A percentile compares a stretch with the other conserved stretches of the same genome.
Evolutionary conservation across 2,113 vertebrate species (phyloP).

Genomic region (Osmerus eperlanus): DNA sequence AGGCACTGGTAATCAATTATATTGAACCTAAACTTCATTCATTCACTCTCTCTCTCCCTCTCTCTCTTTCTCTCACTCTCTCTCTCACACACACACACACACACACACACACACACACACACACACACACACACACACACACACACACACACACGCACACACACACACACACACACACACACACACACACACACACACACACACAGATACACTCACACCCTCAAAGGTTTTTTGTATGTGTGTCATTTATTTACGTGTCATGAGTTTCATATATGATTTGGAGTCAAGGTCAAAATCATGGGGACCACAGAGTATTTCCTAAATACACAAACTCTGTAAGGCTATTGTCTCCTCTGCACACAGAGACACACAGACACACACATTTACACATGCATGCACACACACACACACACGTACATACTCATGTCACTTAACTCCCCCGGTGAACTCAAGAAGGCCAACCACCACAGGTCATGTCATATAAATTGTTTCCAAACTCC

Average conservation of each 20-base stretch:
- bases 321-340: background rate
- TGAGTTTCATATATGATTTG: too few relatives aligned
- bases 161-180: background rate
- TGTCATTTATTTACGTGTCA: too few relatives aligned
- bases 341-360: background rate
- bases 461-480: too few relatives aligned
- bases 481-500: too few relatives aligned
- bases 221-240: too few relatives aligned
- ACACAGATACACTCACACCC: too few relatives aligned
- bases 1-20: background rate
- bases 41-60: background rate
- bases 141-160: background rate
- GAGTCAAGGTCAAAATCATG: too few relatives aligned
- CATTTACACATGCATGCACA: conserved; percentile 9
- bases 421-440: too few relatives aligned
- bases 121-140: background rate
- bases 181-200: too few relatives aligned
- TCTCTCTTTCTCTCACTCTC: background rate
- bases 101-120: background rate
- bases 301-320: too few relatives aligned
- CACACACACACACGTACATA: background rate
- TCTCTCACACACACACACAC: background rate
- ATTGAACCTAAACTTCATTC: background rate
- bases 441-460: too few relatives aligned
- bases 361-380: conserved; percentile 15